Percentiles rank a stretch among this genome's conserved stretches.
Evolutionary conservation across 2,888 invertebrate species (phyloP).

Genomic region (Plagiodera versicolora): DNA sequence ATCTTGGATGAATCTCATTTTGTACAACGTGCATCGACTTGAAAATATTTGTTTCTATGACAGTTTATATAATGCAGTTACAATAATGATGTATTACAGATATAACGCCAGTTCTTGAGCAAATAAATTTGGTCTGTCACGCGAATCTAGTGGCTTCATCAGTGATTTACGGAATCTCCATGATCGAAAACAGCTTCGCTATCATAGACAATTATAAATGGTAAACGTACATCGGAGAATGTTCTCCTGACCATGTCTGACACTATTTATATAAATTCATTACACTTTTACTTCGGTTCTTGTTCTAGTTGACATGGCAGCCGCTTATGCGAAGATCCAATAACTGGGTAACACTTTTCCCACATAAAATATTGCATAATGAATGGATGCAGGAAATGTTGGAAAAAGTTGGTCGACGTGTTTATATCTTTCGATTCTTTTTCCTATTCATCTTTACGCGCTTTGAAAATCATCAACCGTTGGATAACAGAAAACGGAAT

Average conservation of each 20-base stretch:
- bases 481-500: neutral
- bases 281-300: neutral
- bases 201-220: neutral
- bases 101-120: no score
- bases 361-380: conserved; percentile 1
- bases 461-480: neutral
- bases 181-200: neutral
- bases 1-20: no score
- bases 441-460: neutral
- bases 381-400: neutral
- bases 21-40: no score
- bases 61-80: no score
- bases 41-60: no score
- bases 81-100: no score
- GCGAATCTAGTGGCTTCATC: neutral
- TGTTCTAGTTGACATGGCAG: neutral
- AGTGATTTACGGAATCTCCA: neutral
- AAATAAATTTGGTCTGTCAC: neutral
- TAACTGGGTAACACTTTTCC: neutral
- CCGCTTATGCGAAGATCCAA: neutral
- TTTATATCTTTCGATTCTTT: neutral
- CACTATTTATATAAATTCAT: neutral
- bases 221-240: neutral
- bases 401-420: neutral
- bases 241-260: neutral